Evolutionary conservation across 2,113 vertebrate species (phyloP), one percentile per base, ranked within the genome.

Genomic region (Laterallus jamaicensis): DNA sequence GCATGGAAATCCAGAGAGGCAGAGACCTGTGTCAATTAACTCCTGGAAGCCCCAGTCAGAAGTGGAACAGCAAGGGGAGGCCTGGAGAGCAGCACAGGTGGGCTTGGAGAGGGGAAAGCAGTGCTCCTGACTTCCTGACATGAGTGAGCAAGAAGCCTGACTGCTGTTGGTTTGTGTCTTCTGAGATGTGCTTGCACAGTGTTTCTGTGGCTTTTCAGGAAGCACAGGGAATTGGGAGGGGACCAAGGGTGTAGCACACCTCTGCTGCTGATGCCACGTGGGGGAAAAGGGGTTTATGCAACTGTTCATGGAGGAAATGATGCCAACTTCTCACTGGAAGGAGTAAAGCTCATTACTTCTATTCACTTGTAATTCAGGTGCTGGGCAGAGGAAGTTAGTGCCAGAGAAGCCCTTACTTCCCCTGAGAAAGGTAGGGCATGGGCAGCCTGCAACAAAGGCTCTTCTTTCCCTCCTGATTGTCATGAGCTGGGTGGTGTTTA

Each of bases 261-360:
- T 50, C 67, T 85, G 63, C 58, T 58, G 91, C 6, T 11, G 63
- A 29, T 3, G 29, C 77, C 77, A 35, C 1, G 2, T 60, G 81
- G 62, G 80, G 12, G 68, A 67, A 81, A 40, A 0, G 25, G 22
- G 47, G 1, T 59, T 93, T 88, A 55, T 64, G 86, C 74, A 81
- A 70, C 73, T 50, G 42, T 26, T 37, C 22, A 2, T 8, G 67
- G 35, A 69, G 42, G 44, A 76, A 71, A 75, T 16, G 6, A 32
- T 56, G 62, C 74, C 74, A 12, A 4, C 54, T 68, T 79, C 66
- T 84, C 37, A 52, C 52, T 82, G 84, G 68, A 35, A 71, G 66
- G 67, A 92, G 81, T 35, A 92, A 95, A 97, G 93, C 95, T 91
- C 74, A 66, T 96, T 89, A 76, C 42, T 75, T 49, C 59, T 14